phyloP scores from a whole-genome alignment of 1,140 invertebrate species.

The Diprion similis region DNA sequence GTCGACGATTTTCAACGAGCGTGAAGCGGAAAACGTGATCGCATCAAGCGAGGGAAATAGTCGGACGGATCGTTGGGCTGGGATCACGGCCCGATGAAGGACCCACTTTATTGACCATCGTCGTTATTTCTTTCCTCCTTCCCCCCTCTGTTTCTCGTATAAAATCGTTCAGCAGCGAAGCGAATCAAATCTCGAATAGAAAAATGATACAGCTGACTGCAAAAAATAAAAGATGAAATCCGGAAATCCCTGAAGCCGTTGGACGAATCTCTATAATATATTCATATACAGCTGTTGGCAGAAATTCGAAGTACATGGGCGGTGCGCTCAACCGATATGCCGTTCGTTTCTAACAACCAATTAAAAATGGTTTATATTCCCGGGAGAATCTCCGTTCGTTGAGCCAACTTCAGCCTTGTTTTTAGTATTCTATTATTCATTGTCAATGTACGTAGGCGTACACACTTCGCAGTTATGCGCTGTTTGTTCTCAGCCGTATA shows the following conservation, averaged over 20 bases:
- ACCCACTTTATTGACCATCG: not conserved
- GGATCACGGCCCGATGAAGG: not conserved
- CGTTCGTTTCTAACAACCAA: conserved; percentile 9
- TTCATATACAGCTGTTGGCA: too few species aligned
- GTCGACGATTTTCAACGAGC: too few species aligned
- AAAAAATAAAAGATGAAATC: too few species aligned
- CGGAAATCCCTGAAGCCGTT: too few species aligned
- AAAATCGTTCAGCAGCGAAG: not conserved
- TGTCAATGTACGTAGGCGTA: too few species aligned
- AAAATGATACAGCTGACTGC: not conserved
- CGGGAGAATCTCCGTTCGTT: not conserved
- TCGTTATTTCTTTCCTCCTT: not conserved
- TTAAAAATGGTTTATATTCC: conserved; percentile 14
- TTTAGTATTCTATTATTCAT: too few species aligned
- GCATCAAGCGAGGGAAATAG: not conserved
- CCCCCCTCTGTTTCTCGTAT: not conserved
- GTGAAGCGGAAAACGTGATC: not conserved
- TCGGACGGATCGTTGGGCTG: not conserved
- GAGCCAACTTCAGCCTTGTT: not conserved
- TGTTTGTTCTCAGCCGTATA: too few species aligned
- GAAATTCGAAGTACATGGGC: not conserved
- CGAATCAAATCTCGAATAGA: not conserved
- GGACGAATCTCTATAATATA: too few species aligned
- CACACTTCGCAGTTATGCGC: too few species aligned
- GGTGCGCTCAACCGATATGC: not conserved